These are phyloP conservation scores for Syrphus vitripennis DNA, from an alignment of 2,888 invertebrate species.

Conservation along the genomic window DNA sequence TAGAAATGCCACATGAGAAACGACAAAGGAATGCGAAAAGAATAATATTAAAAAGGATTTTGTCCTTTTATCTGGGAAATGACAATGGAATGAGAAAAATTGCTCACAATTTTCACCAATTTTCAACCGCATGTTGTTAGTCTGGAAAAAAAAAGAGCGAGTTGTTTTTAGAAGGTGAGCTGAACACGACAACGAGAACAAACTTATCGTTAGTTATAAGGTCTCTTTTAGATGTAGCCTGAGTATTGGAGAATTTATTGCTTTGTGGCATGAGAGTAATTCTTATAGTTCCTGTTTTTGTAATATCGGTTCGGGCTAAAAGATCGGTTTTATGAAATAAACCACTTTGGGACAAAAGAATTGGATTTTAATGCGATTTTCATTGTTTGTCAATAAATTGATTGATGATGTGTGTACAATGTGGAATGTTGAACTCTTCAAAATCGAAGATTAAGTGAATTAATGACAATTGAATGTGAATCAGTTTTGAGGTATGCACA, in stretches of 20 bases:
- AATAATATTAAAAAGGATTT: slow-evolving; percentile 53
- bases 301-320: slow-evolving; percentile 35
- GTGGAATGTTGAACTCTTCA: background rate
- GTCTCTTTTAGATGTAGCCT: slow-evolving; percentile 25
- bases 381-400: slow-evolving; percentile 11
- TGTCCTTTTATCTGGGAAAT: slow-evolving; percentile 27
- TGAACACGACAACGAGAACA: background rate
- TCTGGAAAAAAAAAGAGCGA: background rate
- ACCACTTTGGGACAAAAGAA: slow-evolving; percentile 53
- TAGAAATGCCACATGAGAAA: slow-evolving; percentile 56
- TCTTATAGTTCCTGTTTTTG: slow-evolving; percentile 19
- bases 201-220: background rate
- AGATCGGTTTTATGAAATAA: slow-evolving; percentile 28
- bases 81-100: slow-evolving; percentile 42
- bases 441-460: background rate
- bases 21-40: slow-evolving; percentile 44
- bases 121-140: slow-evolving; percentile 32
- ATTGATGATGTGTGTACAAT: background rate
- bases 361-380: slow-evolving; percentile 48
- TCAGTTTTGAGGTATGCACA: background rate
- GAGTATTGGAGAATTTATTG: background rate
- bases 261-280: background rate
- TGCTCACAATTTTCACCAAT: slow-evolving; percentile 36
- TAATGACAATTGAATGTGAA: background rate
- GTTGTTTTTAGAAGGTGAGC: slow-evolving; percentile 4